Percentiles rank a stretch among this genome's conserved stretches.
phyloP scores from a whole-genome alignment of 1,140 invertebrate genomes.

The Halictus rubicundus region DNA sequence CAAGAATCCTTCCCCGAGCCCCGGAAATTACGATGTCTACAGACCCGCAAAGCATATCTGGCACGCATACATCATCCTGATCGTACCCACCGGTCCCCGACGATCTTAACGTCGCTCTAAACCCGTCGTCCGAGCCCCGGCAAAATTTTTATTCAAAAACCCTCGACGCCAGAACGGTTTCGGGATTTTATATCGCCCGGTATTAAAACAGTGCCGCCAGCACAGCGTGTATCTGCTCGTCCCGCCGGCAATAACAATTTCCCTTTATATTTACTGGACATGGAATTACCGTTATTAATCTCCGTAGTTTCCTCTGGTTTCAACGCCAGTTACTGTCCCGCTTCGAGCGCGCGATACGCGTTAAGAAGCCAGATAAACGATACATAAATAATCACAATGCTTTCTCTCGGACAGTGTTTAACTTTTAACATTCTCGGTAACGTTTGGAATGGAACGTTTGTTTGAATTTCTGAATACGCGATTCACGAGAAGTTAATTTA shows the following conservation, averaged over 20 bases:
- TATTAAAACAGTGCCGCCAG: background rate
- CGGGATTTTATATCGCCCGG: background rate
- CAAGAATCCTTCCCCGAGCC: slow-evolving; percentile 29
- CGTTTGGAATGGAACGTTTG: too few species aligned
- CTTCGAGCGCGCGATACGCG: too few species aligned
- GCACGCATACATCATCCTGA: slow-evolving; percentile 11
- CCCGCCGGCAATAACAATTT: background rate
- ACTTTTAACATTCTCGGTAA: too few species aligned
- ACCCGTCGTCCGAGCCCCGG: background rate
- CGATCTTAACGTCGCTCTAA: background rate
- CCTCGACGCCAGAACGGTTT: background rate
- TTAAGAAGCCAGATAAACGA: too few species aligned
- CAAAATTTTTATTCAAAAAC: slow-evolving; percentile 14
- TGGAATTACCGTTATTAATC: background rate
- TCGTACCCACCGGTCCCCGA: background rate
- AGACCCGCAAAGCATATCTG: slow-evolving; percentile 12
- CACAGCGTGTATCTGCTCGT: background rate
- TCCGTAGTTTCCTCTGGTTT: background rate
- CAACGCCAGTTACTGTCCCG: background rate
- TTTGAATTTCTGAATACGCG: too few species aligned
- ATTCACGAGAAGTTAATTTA: too few species aligned
- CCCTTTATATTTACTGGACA: background rate
- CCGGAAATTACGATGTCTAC: slow-evolving; percentile 42
- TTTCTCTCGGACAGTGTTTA: too few species aligned
- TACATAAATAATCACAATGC: too few species aligned